phyloP scores from a whole-genome alignment of 2,888 invertebrate genomes.

The Notodonta ziczac region DNA sequence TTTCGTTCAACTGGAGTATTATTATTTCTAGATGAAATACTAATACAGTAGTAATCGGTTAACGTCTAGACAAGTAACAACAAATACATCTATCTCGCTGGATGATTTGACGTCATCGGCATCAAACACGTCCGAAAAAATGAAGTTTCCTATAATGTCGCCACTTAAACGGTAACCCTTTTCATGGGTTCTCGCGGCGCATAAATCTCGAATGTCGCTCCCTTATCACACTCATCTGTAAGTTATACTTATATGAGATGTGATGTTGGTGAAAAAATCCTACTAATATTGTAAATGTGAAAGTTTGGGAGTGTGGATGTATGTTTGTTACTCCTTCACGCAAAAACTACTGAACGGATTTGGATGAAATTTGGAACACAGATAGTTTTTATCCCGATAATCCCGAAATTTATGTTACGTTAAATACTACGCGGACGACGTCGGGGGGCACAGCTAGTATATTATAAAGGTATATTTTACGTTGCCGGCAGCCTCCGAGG shows the following conservation, averaged over 20 bases:
- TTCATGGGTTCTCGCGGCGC: slow-evolving; percentile 39
- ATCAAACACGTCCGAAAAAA: background rate
- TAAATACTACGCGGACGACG: too few relatives aligned
- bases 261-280: slow-evolving; percentile 44
- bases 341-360: too few relatives aligned
- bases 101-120: background rate
- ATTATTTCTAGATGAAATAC: too few relatives aligned
- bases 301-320: too few relatives aligned
- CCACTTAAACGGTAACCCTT: slow-evolving; percentile 22
- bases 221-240: slow-evolving; percentile 50
- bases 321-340: too few relatives aligned
- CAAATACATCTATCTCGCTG: background rate
- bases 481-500: slow-evolving; percentile 9
- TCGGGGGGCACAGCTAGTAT: too few relatives aligned
- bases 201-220: slow-evolving; percentile 48
- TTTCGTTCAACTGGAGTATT: too few relatives aligned
- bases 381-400: too few relatives aligned
- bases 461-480: slow-evolving; percentile 34
- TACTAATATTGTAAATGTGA: too few relatives aligned
- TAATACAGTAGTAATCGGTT: background rate
- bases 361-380: too few relatives aligned
- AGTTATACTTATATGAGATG: slow-evolving; percentile 33
- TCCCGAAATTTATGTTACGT: too few relatives aligned
- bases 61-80: background rate
- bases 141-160: slow-evolving; percentile 32